These are phyloP conservation scores for Poecilia wingei DNA, from an alignment of 2,797 vertebrate genomes.

Conservation along the genomic window DNA sequence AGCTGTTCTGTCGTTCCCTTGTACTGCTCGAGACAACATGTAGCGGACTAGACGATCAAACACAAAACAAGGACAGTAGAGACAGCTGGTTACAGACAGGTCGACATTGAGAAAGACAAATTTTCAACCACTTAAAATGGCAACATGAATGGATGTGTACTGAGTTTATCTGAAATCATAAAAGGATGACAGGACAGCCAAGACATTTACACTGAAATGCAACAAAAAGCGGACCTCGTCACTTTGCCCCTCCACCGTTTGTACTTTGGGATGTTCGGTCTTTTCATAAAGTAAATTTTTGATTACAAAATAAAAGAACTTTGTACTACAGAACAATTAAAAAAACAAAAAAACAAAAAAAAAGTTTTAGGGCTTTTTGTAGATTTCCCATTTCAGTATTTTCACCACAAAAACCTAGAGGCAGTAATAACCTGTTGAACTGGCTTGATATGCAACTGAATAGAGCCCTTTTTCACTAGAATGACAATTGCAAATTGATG, in stretches of 20 bases:
- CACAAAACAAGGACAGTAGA: constrained; percentile 35
- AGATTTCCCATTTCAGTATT: neutral
- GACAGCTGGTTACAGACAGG: constrained; percentile 31
- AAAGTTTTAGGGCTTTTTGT: neutral
- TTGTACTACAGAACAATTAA: neutral
- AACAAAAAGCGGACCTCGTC: neutral
- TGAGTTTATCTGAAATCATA: constrained; percentile 40
- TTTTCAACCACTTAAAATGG: constrained; percentile 53
- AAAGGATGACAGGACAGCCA: constrained; percentile 43
- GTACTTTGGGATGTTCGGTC: neutral
- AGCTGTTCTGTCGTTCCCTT: constrained; percentile 21
- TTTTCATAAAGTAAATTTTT: neutral
- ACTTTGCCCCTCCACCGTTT: neutral
- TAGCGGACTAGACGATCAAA: constrained; percentile 25
- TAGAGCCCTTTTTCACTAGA: neutral
- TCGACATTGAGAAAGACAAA: constrained; percentile 29
- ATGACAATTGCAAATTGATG: neutral
- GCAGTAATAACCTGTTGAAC: neutral
- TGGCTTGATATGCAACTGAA: neutral
- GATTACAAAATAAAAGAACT: neutral
- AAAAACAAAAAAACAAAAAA: too few species aligned
- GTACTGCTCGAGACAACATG: constrained; percentile 24
- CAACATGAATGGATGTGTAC: constrained; percentile 60
- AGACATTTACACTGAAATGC: neutral
- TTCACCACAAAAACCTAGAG: neutral